Conservation (phyloP, 2,797 vertebrate genomes). For the Anguilla marmorata region DNA sequence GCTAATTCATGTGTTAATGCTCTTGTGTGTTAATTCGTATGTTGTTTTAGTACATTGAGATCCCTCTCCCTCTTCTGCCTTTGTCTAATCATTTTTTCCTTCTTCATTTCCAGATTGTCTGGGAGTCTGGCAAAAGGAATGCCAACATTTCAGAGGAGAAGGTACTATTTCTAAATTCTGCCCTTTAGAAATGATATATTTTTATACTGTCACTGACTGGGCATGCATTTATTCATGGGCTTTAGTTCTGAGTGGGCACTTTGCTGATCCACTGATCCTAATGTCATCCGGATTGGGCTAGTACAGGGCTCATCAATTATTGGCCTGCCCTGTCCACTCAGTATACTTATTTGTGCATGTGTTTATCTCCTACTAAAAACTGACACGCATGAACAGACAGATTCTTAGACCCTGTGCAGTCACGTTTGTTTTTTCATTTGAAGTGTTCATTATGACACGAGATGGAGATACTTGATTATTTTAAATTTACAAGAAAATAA, state of each 20-base stretch:
- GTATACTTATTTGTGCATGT: not conserved
- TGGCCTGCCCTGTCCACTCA: not conserved
- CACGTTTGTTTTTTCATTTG: not conserved
- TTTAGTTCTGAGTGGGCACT: not conserved
- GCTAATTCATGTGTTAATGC: not conserved
- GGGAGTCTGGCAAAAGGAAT: slow-evolving; percentile 81
- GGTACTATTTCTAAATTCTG: slow-evolving; percentile 68
- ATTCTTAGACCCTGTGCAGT: not conserved
- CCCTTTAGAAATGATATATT: slow-evolving; percentile 16
- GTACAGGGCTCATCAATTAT: not conserved
- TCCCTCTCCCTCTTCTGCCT: not conserved
- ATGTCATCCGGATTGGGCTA: not conserved
- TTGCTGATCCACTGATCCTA: not conserved
- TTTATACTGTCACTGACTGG: not conserved
- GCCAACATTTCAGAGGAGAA: slow-evolving; percentile 92
- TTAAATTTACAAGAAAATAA: not conserved
- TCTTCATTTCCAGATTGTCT: slow-evolving; percentile 86
- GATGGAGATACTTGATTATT: not conserved
- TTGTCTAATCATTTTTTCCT: slow-evolving; percentile 71
- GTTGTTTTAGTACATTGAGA: not conserved
- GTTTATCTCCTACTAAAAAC: not conserved
- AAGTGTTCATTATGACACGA: not conserved
- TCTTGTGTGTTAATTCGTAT: not conserved
- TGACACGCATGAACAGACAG: not conserved
- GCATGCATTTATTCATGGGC: not conserved